Conservation (phyloP, 2,113 vertebrate genomes). For the Smithornis capensis region DNA sequence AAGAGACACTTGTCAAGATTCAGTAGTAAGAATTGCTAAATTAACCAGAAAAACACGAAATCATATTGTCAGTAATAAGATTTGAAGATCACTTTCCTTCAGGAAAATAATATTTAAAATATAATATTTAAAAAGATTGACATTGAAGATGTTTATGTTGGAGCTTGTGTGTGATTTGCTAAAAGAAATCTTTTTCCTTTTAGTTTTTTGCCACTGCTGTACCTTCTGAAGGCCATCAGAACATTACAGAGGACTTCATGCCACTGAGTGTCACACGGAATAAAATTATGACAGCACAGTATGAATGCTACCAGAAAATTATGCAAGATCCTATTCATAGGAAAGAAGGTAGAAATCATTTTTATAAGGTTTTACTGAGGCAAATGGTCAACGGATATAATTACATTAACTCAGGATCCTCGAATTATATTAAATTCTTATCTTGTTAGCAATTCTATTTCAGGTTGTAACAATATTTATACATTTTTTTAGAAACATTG, state of each 20-base stretch:
- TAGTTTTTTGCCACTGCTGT: constrained; percentile 76
- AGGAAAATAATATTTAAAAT: neutral
- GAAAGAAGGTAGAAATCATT: constrained; percentile 66
- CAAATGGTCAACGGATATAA: neutral
- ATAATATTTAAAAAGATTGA: neutral
- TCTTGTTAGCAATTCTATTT: neutral
- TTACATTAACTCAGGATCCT: neutral
- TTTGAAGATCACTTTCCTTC: neutral
- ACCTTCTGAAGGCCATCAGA: constrained; percentile 57
- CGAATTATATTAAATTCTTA: neutral
- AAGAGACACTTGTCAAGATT: neutral
- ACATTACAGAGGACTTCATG: neutral
- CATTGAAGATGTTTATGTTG: neutral
- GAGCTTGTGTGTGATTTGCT: neutral
- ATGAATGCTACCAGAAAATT: constrained; percentile 97
- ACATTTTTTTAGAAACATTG: neutral
- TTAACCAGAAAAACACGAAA: neutral
- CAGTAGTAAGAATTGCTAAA: neutral
- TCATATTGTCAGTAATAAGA: neutral
- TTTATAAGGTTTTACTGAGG: neutral
- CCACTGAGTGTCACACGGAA: constrained; percentile 82
- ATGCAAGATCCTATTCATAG: constrained; percentile 80
- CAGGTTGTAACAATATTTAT: neutral
- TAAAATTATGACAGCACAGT: constrained; percentile 95
- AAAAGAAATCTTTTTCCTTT: neutral